Evolutionary conservation across 2,113 vertebrate species (phyloP).

Genomic region (Pseudopipra pipra): DNA sequence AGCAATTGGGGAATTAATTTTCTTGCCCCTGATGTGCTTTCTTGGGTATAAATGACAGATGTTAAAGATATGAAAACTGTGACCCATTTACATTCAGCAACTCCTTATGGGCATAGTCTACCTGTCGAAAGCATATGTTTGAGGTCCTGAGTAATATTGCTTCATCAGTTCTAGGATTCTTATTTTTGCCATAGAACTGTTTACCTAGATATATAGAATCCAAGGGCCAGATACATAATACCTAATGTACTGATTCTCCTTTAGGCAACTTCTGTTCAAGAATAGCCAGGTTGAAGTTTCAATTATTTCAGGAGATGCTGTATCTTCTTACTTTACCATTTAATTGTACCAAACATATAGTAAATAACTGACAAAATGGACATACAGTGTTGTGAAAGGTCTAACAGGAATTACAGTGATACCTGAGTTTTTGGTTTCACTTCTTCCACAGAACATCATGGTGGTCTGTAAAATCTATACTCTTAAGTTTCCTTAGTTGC

Average conservation of each 20-base stretch:
- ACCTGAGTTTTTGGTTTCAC: background rate
- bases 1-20: conserved; percentile 88
- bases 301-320: background rate
- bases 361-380: background rate
- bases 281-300: background rate
- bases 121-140: conserved; percentile 33
- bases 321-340: background rate
- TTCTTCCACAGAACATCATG: background rate
- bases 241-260: background rate
- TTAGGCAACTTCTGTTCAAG: background rate
- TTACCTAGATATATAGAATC: background rate
- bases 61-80: conserved; percentile 80
- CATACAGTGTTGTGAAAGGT: background rate
- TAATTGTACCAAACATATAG: background rate
- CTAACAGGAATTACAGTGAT: background rate
- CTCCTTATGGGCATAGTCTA: conserved; percentile 8
- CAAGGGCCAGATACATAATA: background rate
- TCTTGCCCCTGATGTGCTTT: conserved; percentile 83
- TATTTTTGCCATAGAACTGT: background rate
- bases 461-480: background rate
- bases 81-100: conserved; percentile 81
- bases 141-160: background rate
- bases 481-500: background rate
- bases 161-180: background rate
- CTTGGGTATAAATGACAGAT: conserved; percentile 85